A percentile compares a stretch with the other conserved stretches of the same genome.
Evolutionary conservation across 2,797 vertebrate genomes (phyloP).

Genomic region (Chelidonichthys spinosus): DNA sequence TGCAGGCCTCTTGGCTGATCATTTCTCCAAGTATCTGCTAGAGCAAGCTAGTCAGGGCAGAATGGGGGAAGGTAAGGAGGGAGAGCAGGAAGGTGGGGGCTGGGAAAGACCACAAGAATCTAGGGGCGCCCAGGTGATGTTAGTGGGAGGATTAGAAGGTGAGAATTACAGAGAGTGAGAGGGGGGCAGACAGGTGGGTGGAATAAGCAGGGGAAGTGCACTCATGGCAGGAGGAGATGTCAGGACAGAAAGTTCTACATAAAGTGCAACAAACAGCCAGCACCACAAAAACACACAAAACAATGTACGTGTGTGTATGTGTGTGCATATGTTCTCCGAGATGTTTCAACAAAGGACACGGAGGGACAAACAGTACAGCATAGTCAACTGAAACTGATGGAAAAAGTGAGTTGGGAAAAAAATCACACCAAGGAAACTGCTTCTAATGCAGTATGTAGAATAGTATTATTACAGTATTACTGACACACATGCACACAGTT

Average conservation of each 20-base stretch:
- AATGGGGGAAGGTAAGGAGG: conserved; percentile 29
- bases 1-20: conserved; percentile 69
- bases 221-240: conserved; percentile 57
- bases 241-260: conserved; percentile 41
- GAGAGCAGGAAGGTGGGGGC: conserved; percentile 32
- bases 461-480: conserved; percentile 3
- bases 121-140: conserved; percentile 28
- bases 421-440: conserved; percentile 57
- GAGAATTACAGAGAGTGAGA: conserved; percentile 31
- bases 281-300: conserved; percentile 43
- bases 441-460: neutral
- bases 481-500: neutral
- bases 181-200: conserved; percentile 60
- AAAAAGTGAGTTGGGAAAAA: conserved; percentile 16
- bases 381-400: conserved; percentile 26
- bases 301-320: neutral
- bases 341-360: conserved; percentile 24
- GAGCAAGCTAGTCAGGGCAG: conserved; percentile 61
- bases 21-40: conserved; percentile 57
- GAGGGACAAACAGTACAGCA: conserved; percentile 20
- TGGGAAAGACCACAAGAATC: conserved; percentile 32
- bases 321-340: conserved; percentile 12
- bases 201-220: conserved; percentile 59
- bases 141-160: conserved; percentile 30
- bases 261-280: conserved; percentile 63